Evolutionary conservation across 2,888 invertebrate genomes (phyloP), one percentile per base, ranked within the genome.

Genomic region (Branchipolynoe longqiensis): DNA sequence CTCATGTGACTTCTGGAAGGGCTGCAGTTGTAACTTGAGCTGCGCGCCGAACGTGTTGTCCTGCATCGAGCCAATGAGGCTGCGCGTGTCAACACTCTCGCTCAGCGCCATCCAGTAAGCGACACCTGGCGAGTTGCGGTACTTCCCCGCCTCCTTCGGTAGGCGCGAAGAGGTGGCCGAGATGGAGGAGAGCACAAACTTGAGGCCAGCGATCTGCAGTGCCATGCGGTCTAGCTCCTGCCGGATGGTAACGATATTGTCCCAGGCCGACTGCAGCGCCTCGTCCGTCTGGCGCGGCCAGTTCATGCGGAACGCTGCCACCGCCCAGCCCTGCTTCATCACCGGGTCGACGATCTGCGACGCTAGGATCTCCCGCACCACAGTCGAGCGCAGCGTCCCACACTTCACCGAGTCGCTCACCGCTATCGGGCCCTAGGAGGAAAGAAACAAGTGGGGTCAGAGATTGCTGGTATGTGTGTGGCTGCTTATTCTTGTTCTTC

Each of bases 241-340:
- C 12, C 78, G 78, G 25, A 78, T 78, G 28, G 48, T 31, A 18
- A 78, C 48, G 54, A 78, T 78, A 48, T 78, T 54, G 54, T 78
- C 78, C 78, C 78, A 78, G 54, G 54, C 33, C 1, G 25, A 8
- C 48, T 78, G 78, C 28, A 78, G 28, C 2, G 41, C 54, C 48
- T 78, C 78, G 18, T 78, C 78, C 28, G 78, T 25, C 31, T 41
- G 54, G 6, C 48, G 54, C 28, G 41, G 78, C 78, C 78, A 78
- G 78, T 78, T 78, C 78, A 78, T 78, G 41, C 78, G 41, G 78
- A 78, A 78, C 22, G 78, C 78, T 0, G 78, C 41, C 28, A 78
- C 78, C 4, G 78, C 4, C 78, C 41, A 54, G 41, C 54, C 78
- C 0, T 78, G 28, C 3, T n/a, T 48, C 41, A 78, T 2, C 28